Base-by-base conservation (phyloP, 2,888 invertebrate species). In the Spialia ferax region DNA sequence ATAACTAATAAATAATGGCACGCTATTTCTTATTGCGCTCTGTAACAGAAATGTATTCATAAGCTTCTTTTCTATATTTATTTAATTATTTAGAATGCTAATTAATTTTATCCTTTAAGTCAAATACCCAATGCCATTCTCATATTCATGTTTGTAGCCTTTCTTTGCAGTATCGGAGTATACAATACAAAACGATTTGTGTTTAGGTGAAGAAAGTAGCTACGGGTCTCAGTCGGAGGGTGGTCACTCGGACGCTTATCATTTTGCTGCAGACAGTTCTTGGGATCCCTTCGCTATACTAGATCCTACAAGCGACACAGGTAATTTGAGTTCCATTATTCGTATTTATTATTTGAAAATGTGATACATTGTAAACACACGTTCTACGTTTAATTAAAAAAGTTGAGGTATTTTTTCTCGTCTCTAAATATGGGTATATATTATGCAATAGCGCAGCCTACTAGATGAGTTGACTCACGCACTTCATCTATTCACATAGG, bases 221-320 rank as follows among this genome's bases (percentile, higher is more conserved):
- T 97, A 97, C 79, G 97, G 96, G 75, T 97, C 97, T 0, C 97
- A 97, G 73, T 91, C 96, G 4, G 96, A 96, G 72, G 95, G 95
- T 52, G 95, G 94, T 0, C 95, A 95, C 76, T 95, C 94, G 0
- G 94, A 94, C 64, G 91, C 88, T 29, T 94, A 94, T 72, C 89
- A 93, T 52, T 88, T 89, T 54, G 89, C 93, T 2, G 95, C 94
- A 1, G 95, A 95, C 75, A 95, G 96, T 75, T 96, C 97, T 7
- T 94, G 94, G 93, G 94, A 94, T 66, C 96, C 97, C 0, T 96
- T 96, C 69, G 95, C 96, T 56, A 95, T 97, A 74, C 90, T 97
- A 13, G 97, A 96, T 83, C 96, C 97, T 64, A 95, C 96, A 11
- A 96, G 96, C 74, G 97, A 97, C 85, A 96, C 96, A 90, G 97